phyloP scores from a whole-genome alignment of 2,888 invertebrate genomes.

The Tanypteryx hageni region DNA sequence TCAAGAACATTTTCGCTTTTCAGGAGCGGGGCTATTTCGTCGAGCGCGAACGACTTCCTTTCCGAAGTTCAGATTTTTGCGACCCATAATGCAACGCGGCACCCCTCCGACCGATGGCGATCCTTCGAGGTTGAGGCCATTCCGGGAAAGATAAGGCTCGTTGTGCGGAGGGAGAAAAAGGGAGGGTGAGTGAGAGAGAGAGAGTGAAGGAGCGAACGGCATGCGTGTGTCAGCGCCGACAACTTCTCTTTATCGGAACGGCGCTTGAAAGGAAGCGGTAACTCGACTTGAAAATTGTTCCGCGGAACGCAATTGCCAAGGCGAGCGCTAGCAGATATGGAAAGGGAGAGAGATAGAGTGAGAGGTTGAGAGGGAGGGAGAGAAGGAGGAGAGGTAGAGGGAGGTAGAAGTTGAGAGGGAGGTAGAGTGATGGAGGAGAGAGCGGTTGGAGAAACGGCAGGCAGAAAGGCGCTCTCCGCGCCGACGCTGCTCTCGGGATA shows the following conservation, averaged over 20 bases:
- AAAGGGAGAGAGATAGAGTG: not conserved
- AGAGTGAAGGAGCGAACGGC: not conserved
- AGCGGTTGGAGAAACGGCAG: not conserved
- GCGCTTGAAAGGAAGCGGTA: no score
- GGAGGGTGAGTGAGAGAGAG: not conserved
- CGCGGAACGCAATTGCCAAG: not conserved
- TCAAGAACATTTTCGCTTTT: no score
- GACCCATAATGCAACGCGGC: no score
- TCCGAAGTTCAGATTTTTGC: no score
- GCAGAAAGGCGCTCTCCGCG: not conserved
- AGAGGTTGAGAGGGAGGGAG: not conserved
- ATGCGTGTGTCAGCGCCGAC: not conserved
- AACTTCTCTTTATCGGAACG: no score
- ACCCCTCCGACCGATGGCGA: no score
- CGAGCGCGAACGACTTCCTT: no score
- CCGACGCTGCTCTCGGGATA: not conserved
- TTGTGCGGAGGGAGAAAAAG: not conserved
- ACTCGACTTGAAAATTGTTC: no score
- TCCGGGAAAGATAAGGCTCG: not conserved
- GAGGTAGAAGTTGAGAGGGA: not conserved
- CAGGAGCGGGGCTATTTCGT: no score
- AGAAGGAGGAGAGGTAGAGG: not conserved
- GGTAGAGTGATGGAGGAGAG: not conserved
- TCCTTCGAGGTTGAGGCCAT: no score
- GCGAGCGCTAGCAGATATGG: not conserved